These are phyloP conservation scores for Polydrusus tereticollis DNA, from an alignment of 2,888 invertebrate genomes.

Conservation along the genomic window DNA sequence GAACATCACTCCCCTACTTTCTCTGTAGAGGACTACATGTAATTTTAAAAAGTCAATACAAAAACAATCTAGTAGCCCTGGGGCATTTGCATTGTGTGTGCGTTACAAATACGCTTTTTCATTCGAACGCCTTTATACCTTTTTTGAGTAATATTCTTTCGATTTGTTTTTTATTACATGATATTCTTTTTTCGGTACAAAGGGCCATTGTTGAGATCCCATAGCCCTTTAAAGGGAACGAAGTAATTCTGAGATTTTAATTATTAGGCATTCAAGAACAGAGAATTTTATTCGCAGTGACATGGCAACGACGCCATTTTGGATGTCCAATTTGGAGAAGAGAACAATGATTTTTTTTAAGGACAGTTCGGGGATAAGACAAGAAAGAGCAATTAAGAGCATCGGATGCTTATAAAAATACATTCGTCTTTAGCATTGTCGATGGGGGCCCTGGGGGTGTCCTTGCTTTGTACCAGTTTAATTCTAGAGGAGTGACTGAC, in stretches of 20 bases:
- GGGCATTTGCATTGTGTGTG: slow-evolving; percentile 36
- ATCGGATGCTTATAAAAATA: neutral
- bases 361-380: slow-evolving; percentile 12
- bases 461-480: too few relatives aligned
- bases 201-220: slow-evolving; percentile 39
- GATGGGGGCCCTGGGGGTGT: too few relatives aligned
- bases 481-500: too few relatives aligned
- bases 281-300: slow-evolving; percentile 28
- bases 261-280: slow-evolving; percentile 46
- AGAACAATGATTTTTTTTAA: slow-evolving; percentile 35
- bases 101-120: slow-evolving; percentile 37
- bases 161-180: slow-evolving; percentile 58
- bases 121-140: slow-evolving; percentile 53
- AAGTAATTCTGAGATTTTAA: slow-evolving; percentile 44
- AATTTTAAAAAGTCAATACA: neutral
- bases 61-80: slow-evolving; percentile 32
- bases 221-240: slow-evolving; percentile 35
- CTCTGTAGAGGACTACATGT: neutral
- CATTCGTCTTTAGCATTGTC: neutral
- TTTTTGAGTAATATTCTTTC: slow-evolving; percentile 57
- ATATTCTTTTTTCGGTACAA: slow-evolving; percentile 46
- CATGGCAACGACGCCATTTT: slow-evolving; percentile 46
- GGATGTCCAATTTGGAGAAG: slow-evolving; percentile 34
- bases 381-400: neutral
- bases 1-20: too few relatives aligned